Base-by-base conservation (phyloP, 2,888 invertebrate genomes). In the Zygaena filipendulae region DNA sequence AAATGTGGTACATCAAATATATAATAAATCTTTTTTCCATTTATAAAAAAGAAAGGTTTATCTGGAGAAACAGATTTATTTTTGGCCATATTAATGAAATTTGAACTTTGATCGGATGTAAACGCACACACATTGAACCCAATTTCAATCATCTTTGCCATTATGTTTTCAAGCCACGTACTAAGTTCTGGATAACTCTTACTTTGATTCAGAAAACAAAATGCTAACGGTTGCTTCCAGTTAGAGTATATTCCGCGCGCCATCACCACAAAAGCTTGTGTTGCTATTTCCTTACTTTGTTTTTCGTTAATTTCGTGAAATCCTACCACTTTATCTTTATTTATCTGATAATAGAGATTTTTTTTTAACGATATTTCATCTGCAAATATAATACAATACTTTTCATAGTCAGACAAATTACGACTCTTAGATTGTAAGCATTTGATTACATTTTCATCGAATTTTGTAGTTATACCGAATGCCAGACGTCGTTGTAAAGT, bases 1-100 rank as follows among this genome's bases (percentile, higher is more conserved):
- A 39, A 21, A 20, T 36, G 33, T 4, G 33, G 35, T 4, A 28
- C 29, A 32, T 34, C 36, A 25, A 34, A 39, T 2, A 39, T 30
- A 12, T 34, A 34, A 14, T 29, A 32, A 11, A 32, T 39, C 27
- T 36, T 36, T 22, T 19, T 24, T 2, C 21, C 25, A 23, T 36
- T 30, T 7, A 36, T 13, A 29, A 12, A 28, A 30, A 39, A 34
- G 21, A 18, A 39, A 2, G 32, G 33, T 6, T 29, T 21, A 13
- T 31, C 28, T 4, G 16, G 20, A 3, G 31, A n/a, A 12, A 34
- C 30, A 11, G 12, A 10, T 29, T 13, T 27, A 9, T 13, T 6
- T 13, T 29, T 31, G 6, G 32, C 28, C 10, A 22, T 18, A 24
- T 20, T 30, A 4, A 30, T 14, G 10, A 36, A 34, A 29, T 36